phyloP scores from a whole-genome alignment of 2,888 invertebrate species.

The Lasioglossum lativentre region DNA sequence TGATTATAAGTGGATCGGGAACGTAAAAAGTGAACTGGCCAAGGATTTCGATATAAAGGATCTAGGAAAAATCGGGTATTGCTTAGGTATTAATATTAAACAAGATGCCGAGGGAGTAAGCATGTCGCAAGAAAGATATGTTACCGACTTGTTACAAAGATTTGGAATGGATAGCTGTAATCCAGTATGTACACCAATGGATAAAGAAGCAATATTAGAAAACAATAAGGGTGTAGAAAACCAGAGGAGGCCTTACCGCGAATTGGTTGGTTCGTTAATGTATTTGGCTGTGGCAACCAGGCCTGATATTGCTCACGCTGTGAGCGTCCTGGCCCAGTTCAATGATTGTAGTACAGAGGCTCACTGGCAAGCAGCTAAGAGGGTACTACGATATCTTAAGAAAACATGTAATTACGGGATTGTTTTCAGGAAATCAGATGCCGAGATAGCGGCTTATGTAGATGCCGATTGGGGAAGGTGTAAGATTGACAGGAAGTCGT shows the following conservation, averaged over 20 bases:
- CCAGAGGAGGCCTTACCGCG: slow-evolving; percentile 18
- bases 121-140: too few relatives aligned
- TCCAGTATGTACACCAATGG: slow-evolving; percentile 47
- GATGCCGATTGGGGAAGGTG: slow-evolving; percentile 1
- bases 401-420: background rate
- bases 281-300: too few relatives aligned
- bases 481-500: slow-evolving; percentile 23
- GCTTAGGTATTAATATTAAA: too few relatives aligned
- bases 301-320: too few relatives aligned
- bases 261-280: too few relatives aligned
- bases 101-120: too few relatives aligned
- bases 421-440: too few relatives aligned
- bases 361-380: slow-evolving; percentile 28
- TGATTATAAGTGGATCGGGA: too few relatives aligned
- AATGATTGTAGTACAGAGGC: slow-evolving; percentile 7
- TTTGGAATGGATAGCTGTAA: slow-evolving; percentile 57
- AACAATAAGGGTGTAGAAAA: background rate
- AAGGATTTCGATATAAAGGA: too few relatives aligned
- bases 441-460: background rate
- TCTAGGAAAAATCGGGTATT: too few relatives aligned
- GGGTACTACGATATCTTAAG: slow-evolving; percentile 30
- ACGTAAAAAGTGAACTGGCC: too few relatives aligned
- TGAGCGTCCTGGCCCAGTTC: background rate
- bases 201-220: slow-evolving; percentile 25
- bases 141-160: too few relatives aligned